Evolutionary conservation across 2,888 invertebrate species (phyloP), one percentile per base, ranked within the genome.

Genomic region (Leucoptera coffeella): DNA sequence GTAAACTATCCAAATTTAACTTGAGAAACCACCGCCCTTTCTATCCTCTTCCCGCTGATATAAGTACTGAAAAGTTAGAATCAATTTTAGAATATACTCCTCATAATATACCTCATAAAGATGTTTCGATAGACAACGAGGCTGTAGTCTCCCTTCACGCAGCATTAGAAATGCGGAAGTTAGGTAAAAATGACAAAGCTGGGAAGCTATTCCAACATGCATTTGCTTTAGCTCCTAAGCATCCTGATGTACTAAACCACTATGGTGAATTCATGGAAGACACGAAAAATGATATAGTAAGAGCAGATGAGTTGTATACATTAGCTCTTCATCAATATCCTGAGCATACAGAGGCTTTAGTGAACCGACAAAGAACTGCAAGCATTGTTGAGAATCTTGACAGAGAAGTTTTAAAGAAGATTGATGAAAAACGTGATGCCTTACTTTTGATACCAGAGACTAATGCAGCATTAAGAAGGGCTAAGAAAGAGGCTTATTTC

Each of bases 401-500:
- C 53, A 76, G 85, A 39, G 75, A 77, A 37, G 76, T 85, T 57
- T 74, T 92, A 35, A 67, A 77, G 34, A 75, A 81, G 36, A 87
- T 93, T 34, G 94, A 95, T 46, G 75, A 79, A 22, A 93, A 94
- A 52, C 75, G 91, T 30, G 84, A 89, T 45, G 76, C 82, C 11
- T 64, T 96, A 5, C 79, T 86, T 12, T 79, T 80, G 4, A 84
- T 94, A 43, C 89, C 93, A 11, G 82, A 86, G 35, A 77, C 77
- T 21, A 83, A 84, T 51, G 76, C 85, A 1, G 87, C 90, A 4
- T 64, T 95, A 36, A 74, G 89, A 27, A 77, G 90, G 42, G 87
- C 92, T 3, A 94, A 94, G 46, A 89, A 88, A 47, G 95, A 96
- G 55, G 92, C 92, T 2, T 97, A 95, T 54, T 95, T 92, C 51